A percentile compares a stretch with the other conserved stretches of the same genome.
These are phyloP conservation scores for Pangasius krempfi DNA, from an alignment of 2,797 vertebrate species.

Conservation along the genomic window DNA sequence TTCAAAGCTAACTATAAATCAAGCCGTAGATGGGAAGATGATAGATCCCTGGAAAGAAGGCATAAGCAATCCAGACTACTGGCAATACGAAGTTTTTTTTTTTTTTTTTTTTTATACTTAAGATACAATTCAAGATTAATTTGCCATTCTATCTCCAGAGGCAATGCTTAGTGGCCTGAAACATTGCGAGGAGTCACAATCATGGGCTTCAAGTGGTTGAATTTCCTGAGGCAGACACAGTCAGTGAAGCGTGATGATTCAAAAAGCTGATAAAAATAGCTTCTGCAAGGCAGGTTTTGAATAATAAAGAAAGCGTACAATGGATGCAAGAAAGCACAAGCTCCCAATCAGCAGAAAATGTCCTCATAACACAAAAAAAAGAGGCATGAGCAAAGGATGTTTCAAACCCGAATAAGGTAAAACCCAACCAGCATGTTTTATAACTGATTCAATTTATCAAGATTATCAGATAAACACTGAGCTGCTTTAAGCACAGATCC, in stretches of 20 bases:
- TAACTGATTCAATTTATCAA: not conserved
- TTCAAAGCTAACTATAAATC: constrained; percentile 26
- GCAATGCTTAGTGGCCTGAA: constrained; percentile 20
- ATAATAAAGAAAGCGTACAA: constrained; percentile 71
- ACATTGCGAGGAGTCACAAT: constrained; percentile 43
- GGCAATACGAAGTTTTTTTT: not conserved
- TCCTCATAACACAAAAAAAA: not conserved
- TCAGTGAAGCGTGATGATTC: constrained; percentile 68
- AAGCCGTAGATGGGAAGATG: not conserved
- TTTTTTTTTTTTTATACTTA: not conserved
- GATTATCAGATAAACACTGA: not conserved
- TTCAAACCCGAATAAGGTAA: not conserved
- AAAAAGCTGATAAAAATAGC: constrained; percentile 78
- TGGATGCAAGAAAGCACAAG: constrained; percentile 60
- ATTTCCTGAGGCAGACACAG: constrained; percentile 66
- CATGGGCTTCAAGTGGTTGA: constrained; percentile 54
- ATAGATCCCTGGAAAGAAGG: not conserved
- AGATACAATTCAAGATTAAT: constrained; percentile 19
- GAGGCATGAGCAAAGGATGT: not conserved
- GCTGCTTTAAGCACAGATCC: not conserved
- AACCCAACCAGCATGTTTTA: not conserved
- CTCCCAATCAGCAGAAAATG: constrained; percentile 8
- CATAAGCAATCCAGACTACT: not conserved
- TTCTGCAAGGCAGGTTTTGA: constrained; percentile 67
- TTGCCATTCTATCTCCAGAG: not conserved